phyloP scores from a whole-genome alignment of 1,140 invertebrate species.

The Hypsibius dujardini region DNA sequence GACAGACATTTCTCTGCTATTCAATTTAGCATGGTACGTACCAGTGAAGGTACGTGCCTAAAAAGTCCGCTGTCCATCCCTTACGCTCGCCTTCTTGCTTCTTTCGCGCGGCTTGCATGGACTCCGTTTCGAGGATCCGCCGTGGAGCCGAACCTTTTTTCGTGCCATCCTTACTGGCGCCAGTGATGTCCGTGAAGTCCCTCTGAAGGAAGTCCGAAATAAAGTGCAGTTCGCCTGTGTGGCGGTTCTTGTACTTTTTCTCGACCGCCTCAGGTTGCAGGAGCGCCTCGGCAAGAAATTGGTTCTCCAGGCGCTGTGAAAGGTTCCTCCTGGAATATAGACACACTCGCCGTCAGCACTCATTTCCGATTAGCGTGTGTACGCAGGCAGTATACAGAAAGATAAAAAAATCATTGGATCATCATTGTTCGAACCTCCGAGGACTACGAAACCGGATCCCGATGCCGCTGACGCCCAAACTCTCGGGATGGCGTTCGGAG shows the following conservation, averaged over 20 bases:
- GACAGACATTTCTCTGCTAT: no score
- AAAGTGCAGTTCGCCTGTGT: not conserved
- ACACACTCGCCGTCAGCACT: no score
- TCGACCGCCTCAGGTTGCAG: not conserved
- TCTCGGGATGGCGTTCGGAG: no score
- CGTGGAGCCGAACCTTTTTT: no score
- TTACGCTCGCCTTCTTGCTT: no score
- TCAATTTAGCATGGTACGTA: no score
- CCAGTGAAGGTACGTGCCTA: not conserved
- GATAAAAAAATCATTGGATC: no score
- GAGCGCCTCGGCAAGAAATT: constrained; percentile 9
- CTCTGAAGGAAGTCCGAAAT: not conserved
- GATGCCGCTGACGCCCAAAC: not conserved
- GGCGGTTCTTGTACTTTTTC: not conserved
- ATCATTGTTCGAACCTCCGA: not conserved
- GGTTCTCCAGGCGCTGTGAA: not conserved
- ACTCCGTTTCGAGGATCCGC: no score
- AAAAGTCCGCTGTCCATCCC: not conserved
- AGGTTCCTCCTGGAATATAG: not conserved
- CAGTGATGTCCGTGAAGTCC: not conserved
- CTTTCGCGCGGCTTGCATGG: no score
- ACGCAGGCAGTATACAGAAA: no score
- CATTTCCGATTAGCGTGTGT: no score
- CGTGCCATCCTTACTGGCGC: no score
- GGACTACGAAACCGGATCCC: not conserved